Evolutionary conservation across 2,113 vertebrate species (phyloP), one percentile per base, ranked within the genome.

Genomic region (Ramphastos sulfuratus): DNA sequence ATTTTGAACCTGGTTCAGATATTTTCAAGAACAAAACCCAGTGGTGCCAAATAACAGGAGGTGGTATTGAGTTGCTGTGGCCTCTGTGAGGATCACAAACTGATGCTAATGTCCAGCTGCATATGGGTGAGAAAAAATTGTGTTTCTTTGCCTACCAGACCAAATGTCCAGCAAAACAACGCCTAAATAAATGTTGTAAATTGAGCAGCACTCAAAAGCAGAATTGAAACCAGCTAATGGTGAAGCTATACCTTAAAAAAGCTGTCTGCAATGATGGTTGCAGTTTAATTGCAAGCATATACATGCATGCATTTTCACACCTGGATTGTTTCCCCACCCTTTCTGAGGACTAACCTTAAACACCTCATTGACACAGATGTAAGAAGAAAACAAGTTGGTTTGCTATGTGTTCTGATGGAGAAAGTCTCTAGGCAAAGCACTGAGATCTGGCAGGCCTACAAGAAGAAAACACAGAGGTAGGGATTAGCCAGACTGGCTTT

Each of bases 301-400:
- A 95, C 90, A 91, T 76, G 91, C 76, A 72, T 28, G 69, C 44
- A 20, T 89, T 92, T 96, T 94, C 91, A 95, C 96, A 96, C 96
- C 95, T 96, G 96, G 95, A 55, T 93, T 92, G 21, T 88, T 84
- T 83, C 95, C 67, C 94, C 96, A 94, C 94, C 87, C 58, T n/a
- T 93, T 85, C 80, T 93, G 87, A 73, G 90, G 82, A 86, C 79
- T 46, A 88, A 73, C 89, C 93, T 90, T 90, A 61, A 94, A 65
- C 72, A 81, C 18, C 87, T 90, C 39, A 20, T 54, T 96, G 91
- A 96, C 90, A 63, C 87, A 91, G n/a, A 90, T 35, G 15, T 15
- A 30, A 91, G 91, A 72, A 61, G 82, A 82, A 92, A 96, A 94
- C 85, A 94, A 87, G 82, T 10, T 72, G 16, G 30, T 91, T 75